Percentiles rank a stretch among this genome's conserved stretches.
phyloP scores from a whole-genome alignment of 2,113 vertebrate genomes.

The Columbina picui region DNA sequence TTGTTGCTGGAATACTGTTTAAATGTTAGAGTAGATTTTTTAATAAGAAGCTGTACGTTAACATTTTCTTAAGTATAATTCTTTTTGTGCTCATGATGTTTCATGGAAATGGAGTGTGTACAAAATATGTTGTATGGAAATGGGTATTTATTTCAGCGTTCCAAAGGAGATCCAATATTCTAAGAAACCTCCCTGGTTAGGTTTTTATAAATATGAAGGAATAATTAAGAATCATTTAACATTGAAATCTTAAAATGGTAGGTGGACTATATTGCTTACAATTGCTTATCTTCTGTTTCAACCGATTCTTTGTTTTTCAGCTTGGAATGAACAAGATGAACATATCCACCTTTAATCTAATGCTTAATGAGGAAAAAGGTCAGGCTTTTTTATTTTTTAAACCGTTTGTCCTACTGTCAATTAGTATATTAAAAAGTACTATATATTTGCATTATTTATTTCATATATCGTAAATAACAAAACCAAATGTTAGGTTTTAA shows the following conservation, averaged over 20 bases:
- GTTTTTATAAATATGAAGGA: neutral
- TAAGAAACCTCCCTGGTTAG: neutral
- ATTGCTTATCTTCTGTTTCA: neutral
- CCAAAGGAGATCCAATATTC: neutral
- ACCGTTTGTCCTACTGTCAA: neutral
- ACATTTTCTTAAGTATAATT: neutral
- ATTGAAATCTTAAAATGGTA: neutral
- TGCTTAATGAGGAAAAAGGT: conserved; percentile 63
- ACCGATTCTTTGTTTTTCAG: conserved; percentile 29
- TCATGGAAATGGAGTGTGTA: neutral
- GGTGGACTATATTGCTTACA: neutral
- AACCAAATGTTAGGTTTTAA: neutral
- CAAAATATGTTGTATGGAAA: neutral
- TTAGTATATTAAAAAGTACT: neutral
- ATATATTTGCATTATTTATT: neutral
- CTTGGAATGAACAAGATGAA: conserved; percentile 50
- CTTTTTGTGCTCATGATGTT: neutral
- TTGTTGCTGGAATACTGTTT: neutral
- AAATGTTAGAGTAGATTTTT: neutral
- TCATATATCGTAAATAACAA: neutral
- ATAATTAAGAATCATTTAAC: neutral
- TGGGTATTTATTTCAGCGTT: neutral
- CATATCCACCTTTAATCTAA: conserved; percentile 24
- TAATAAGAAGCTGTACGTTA: neutral
- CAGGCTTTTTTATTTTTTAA: neutral